Base-by-base conservation (phyloP, 2,888 invertebrate species). In the Parnassius smintheus region DNA sequence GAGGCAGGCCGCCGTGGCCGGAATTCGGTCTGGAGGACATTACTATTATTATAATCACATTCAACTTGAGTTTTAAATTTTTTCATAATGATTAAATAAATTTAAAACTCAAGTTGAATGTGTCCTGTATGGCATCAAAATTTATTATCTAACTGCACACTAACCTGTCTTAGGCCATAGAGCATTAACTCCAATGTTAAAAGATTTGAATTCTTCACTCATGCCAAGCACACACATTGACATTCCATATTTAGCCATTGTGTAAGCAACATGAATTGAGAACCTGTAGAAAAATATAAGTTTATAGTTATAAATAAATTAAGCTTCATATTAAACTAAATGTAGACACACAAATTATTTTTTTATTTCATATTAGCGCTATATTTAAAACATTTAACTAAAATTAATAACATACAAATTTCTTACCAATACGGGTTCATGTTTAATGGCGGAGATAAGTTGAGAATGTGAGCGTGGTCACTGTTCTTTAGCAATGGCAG, bases 181-280 rank as follows among this genome's bases (percentile, higher is more conserved):
- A 0, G 98, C 98, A 88, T 99, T 99, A 11, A 99, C 98, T 13
- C 96, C 98, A 68, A 99, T 95, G 64, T 96, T 95, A 70, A 94
- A 93, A 0, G 93, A 93, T 74, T 94, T 95, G 77, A 98, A 96
- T 89, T 99, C 99, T 68, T 96, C 96, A n/a, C 98, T 94, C 98
- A 99, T 98, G 13, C 99, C 99, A 12, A 99, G 91, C 1, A 97
- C 98, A 84, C 98, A 99, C 98, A 99, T 97, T 0, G 98, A 98
- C 99, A 99, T 99, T 25, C 98, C 99, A 83, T 98, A 99, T 82
- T 99, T 99, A 2, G 99, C 98, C 95, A 99, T 99, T 0, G 99
- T 98, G 86, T 99, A 99, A 0, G 98, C 99, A 55, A 98, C 96
- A 86, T 98, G 97, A 69, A 96, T 93, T 58, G 94, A 94, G 82